Evolutionary conservation across 2,797 vertebrate genomes (phyloP), one percentile per base, ranked within the genome.

Genomic region (Sebastes wilsoni): DNA sequence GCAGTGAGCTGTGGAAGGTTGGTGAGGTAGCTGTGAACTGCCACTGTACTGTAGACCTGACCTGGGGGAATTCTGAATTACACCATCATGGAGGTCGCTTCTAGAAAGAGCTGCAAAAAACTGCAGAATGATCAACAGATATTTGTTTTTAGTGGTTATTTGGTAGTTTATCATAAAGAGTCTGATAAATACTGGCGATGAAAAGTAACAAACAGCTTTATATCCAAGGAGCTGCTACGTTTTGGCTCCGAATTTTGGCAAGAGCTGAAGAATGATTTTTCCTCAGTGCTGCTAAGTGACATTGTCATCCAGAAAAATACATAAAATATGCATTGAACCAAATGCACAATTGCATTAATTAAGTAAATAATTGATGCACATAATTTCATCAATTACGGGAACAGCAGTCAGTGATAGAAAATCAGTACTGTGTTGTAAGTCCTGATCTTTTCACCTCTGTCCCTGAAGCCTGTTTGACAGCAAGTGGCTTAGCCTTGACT

Each of bases 1-100:
- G 83, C 75, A 92, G 86, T 92, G 90, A 94, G 88, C 88, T 80
- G 83, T 87, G 82, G 62, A 54, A 91, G 80, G 87, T 14, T 64
- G 80, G 74, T 68, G 85, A 88, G 87, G 87, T 69, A 80, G 83
- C 82, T 81, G 80, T 78, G 70, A 85, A 75, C 22, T 6, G 59
- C 73, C 3, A 4, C 75, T 28, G 77, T 77, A 5, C 75, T 36
- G 74, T 75, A 61, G 77, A 77, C 68, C 66, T 30, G 79, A 81
- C 79, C 82, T 14, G 49, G 59, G 70, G 85, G 77, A 77, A 78
- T 77, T 84, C 68, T 49, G 59, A 67, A 80, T 85, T 6, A 73
- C 66, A 27, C 54, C 30, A 11, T 60, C 62, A 58, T 8, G 2
- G 66, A 74, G 49, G 65, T 34, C 22, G 77, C 2, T 11, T 58